phyloP scores from a whole-genome alignment of 1,140 invertebrate genomes.

The Lepidurus arcticus region DNA sequence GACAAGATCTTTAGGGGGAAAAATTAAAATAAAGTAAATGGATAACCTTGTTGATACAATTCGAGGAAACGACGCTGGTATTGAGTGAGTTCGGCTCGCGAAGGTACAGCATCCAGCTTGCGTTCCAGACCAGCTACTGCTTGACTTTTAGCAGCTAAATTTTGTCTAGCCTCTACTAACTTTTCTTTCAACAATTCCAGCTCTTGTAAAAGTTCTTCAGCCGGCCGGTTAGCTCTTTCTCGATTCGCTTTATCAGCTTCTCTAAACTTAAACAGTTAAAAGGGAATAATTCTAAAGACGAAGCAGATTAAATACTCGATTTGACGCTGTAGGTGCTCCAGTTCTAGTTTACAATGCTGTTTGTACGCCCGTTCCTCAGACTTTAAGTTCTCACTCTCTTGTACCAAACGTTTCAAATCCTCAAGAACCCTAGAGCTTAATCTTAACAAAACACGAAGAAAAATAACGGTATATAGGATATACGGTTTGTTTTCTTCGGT shows the following conservation, averaged over 20 bases:
- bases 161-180: slow-evolving; percentile 29
- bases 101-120: slow-evolving; percentile 84
- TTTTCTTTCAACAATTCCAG: slow-evolving; percentile 43
- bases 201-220: slow-evolving; percentile 29
- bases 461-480: slow-evolving; percentile 34
- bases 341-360: slow-evolving; percentile 64
- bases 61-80: slow-evolving; percentile 94
- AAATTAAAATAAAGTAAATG: slow-evolving; percentile 34
- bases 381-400: slow-evolving; percentile 65
- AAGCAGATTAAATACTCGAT: slow-evolving; percentile 47
- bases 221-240: background rate
- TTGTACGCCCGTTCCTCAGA: slow-evolving; percentile 67
- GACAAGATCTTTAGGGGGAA: slow-evolving; percentile 34
- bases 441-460: background rate
- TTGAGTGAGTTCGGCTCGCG: slow-evolving; percentile 83
- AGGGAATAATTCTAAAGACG: too few relatives aligned
- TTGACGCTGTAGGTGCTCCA: slow-evolving; percentile 53
- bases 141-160: background rate
- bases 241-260: background rate
- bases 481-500: slow-evolving; percentile 51
- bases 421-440: slow-evolving; percentile 51
- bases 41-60: slow-evolving; percentile 85
- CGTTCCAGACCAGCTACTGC: slow-evolving; percentile 51
- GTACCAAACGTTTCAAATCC: slow-evolving; percentile 58
- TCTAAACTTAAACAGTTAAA: background rate